Conservation (phyloP, 2,888 invertebrate genomes). For the Charanyca ferruginea region DNA sequence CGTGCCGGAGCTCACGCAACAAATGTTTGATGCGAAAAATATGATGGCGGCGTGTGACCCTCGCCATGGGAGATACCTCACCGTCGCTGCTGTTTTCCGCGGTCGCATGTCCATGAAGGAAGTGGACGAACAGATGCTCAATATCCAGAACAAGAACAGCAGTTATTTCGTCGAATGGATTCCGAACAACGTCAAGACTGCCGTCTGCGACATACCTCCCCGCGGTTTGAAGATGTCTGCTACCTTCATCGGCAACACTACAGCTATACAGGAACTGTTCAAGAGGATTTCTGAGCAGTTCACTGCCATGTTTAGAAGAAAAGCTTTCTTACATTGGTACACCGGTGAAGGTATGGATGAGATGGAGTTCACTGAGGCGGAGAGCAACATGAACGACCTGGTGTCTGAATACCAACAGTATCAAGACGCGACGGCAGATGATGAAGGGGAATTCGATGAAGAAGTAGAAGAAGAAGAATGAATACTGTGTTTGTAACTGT, state of each 20-base stretch:
- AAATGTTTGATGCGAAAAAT: constrained; percentile 98
- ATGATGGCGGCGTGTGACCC: constrained; percentile 99
- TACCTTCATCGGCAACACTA: constrained; percentile 96
- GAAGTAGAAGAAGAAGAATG: constrained; percentile 85
- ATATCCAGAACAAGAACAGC: constrained; percentile 95
- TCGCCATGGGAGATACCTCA: constrained; percentile 96
- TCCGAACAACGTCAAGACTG: constrained; percentile 95
- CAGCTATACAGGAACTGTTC: constrained; percentile 96
- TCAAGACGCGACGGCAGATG: constrained; percentile 97
- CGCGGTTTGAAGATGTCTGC: constrained; percentile 95
- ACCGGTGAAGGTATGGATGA: constrained; percentile 99
- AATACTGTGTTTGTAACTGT: constrained; percentile 59
- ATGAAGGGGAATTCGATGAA: constrained; percentile 96
- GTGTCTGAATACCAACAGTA: constrained; percentile 98
- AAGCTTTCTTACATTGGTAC: constrained; percentile 99
- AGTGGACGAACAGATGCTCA: constrained; percentile 95
- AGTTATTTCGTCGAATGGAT: constrained; percentile 96
- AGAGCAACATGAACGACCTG: constrained; percentile 97
- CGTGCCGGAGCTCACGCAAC: constrained; percentile 97
- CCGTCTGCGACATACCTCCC: constrained; percentile 95
- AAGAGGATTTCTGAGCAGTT: constrained; percentile 96
- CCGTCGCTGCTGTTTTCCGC: constrained; percentile 97
- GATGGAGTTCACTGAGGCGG: constrained; percentile 98
- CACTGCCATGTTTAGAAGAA: constrained; percentile 97
- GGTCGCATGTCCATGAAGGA: constrained; percentile 98